Evolutionary conservation across 2,113 vertebrate genomes (phyloP), one percentile per base, ranked within the genome.

Genomic region (Xiphorhynchus elegans): DNA sequence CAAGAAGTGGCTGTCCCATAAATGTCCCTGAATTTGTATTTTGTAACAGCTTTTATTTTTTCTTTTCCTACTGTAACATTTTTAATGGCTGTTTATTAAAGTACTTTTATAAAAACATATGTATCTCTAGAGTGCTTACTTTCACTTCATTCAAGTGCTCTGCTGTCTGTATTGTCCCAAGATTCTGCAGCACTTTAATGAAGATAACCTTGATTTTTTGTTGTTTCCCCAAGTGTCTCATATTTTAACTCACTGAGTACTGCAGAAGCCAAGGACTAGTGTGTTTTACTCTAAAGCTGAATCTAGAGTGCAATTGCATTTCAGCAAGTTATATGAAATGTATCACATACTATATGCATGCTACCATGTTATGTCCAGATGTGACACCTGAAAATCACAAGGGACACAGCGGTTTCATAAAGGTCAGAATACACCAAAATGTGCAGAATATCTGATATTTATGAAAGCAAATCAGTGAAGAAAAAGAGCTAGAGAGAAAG

Each of bases 21-120:
- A 89, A 93, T 42, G 77, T 85, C 84, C 70, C 78, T 96, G 93
- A 91, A 94, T 66, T 85, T 47, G 5, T 72, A 91, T 93, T 62
- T 85, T 50, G 5, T 76, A 85, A 84, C 11, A 75, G 13, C 3
- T 16, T 47, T 17, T 40, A 42, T 37, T 53, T 47, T 49, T 64
- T 40, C 11, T 80, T 60, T 92, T 62, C 6, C 23, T 75, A 20
- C 28, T 79, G 28, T 82, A 81, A 25, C 4, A 9, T 72, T 81
- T 83, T 96, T 93, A 62, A 49, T 37, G 15, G 1, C 7, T 81
- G 15, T 84, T 92, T 81, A 40, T 70, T 39, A 31, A 53, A 89
- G 47, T 16, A 26, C 2, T 67, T 96, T 85, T 90, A 78, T 83
- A 39, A 87, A 84, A 50, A 39, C 5, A 2, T 37, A 18, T 25